Percentiles rank a stretch among this genome's conserved stretches.
Evolutionary conservation across 2,113 vertebrate species (phyloP).

Genomic region (Albula goreensis): DNA sequence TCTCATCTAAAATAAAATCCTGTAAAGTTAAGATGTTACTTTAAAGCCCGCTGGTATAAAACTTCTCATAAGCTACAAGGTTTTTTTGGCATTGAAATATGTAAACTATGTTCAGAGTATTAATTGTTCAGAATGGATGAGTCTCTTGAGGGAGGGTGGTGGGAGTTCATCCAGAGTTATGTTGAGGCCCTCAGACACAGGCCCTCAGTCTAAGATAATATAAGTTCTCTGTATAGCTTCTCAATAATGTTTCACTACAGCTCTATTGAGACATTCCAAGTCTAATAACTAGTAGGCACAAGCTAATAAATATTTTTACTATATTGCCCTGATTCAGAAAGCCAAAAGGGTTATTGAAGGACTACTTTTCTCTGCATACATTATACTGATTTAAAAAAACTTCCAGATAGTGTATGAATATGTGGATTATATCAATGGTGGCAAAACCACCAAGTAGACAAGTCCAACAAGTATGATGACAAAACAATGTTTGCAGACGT

Average conservation of each 20-base stretch:
- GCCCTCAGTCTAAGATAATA: not conserved
- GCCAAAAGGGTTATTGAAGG: not conserved
- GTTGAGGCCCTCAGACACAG: not conserved
- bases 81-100: slow-evolving; percentile 28
- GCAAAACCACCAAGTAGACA: too few species aligned
- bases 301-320: not conserved
- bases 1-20: slow-evolving; percentile 8
- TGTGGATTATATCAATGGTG: too few species aligned
- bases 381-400: too few species aligned
- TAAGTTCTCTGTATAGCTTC: not conserved
- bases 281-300: not conserved
- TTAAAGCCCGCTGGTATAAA: slow-evolving; percentile 18
- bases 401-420: too few species aligned
- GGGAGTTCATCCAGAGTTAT: not conserved
- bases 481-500: not conserved
- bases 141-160: not conserved
- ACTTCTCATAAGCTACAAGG: slow-evolving; percentile 21
- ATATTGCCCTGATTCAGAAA: not conserved
- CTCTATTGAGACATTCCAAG: too few species aligned
- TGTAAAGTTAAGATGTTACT: slow-evolving; percentile 33
- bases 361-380: not conserved
- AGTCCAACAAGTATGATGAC: too few species aligned
- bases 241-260: too few species aligned
- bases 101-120: slow-evolving; percentile 24
- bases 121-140: slow-evolving; percentile 19